These are phyloP conservation scores for Coptodon bakossiorum DNA, from an alignment of 2,113 vertebrate genomes.

Conservation along the genomic window DNA sequence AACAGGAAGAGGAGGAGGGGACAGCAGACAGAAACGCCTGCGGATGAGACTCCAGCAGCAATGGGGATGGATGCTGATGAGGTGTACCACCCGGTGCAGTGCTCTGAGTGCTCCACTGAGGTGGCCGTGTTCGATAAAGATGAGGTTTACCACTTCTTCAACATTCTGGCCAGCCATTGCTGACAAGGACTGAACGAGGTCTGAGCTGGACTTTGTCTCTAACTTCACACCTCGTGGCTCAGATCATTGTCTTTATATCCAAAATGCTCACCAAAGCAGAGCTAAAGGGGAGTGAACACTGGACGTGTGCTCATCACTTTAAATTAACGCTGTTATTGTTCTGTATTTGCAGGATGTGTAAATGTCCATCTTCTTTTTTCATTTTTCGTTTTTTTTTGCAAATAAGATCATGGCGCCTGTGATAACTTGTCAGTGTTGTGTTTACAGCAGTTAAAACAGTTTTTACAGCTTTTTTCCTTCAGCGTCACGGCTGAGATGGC, in stretches of 20 bases:
- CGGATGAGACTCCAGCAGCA: conserved; percentile 18
- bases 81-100: conserved; percentile 86
- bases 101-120: conserved; percentile 88
- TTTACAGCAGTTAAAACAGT: background rate
- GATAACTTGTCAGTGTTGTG: background rate
- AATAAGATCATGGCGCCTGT: background rate
- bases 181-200: conserved; percentile 44
- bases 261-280: background rate
- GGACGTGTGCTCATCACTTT: background rate
- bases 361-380: background rate
- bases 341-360: background rate
- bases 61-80: conserved; percentile 73
- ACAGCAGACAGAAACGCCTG: background rate
- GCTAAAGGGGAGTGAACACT: background rate
- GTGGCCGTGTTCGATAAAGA: conserved; percentile 93
- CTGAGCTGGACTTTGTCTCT: background rate
- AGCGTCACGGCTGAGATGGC: background rate
- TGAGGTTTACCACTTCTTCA: conserved; percentile 96
- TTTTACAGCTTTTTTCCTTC: background rate
- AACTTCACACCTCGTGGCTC: background rate
- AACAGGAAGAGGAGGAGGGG: conserved; percentile 21
- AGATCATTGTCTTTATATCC: background rate
- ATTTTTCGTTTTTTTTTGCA: background rate
- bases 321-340: background rate
- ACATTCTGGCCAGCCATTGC: conserved; percentile 89